Conservation (phyloP, 2,888 invertebrate species). For the Dynastes grantii region DNA sequence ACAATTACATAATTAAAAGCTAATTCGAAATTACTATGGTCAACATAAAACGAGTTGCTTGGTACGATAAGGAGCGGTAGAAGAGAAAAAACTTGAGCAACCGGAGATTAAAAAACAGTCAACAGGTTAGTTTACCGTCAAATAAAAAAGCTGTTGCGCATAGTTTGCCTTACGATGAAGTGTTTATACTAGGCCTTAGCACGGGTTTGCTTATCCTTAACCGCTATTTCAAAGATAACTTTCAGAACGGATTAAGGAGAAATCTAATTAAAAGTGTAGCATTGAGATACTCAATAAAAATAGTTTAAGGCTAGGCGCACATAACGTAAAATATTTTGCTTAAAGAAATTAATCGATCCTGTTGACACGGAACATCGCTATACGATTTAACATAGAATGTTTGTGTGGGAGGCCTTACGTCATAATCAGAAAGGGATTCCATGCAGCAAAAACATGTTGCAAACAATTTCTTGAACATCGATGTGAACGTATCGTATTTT, state of each 20-base stretch:
- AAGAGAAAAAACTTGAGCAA: background rate
- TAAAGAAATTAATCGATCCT: no score
- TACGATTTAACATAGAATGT: no score
- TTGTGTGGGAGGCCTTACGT: no score
- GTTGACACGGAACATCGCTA: no score
- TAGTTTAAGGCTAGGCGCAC: no score
- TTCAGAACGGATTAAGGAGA: background rate
- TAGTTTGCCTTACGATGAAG: constrained; percentile 4
- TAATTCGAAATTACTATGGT: background rate
- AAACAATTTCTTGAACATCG: no score
- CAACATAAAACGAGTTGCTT: background rate
- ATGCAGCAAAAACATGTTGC: no score
- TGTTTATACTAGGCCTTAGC: constrained; percentile 7
- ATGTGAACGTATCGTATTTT: no score
- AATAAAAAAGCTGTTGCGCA: constrained; percentile 2
- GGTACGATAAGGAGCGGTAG: background rate
- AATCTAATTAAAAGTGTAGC: background rate
- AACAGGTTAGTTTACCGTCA: constrained; percentile 26
- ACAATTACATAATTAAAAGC: no score
- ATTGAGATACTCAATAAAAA: no score
- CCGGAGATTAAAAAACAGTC: constrained; percentile 23
- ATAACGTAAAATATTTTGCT: no score
- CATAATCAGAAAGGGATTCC: no score
- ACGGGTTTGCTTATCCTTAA: constrained; percentile 14
- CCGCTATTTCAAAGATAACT: constrained; percentile 1